Evolutionary conservation across 2,797 vertebrate species (phyloP), one percentile per base, ranked within the genome.

Genomic region (Taenioides sp.): DNA sequence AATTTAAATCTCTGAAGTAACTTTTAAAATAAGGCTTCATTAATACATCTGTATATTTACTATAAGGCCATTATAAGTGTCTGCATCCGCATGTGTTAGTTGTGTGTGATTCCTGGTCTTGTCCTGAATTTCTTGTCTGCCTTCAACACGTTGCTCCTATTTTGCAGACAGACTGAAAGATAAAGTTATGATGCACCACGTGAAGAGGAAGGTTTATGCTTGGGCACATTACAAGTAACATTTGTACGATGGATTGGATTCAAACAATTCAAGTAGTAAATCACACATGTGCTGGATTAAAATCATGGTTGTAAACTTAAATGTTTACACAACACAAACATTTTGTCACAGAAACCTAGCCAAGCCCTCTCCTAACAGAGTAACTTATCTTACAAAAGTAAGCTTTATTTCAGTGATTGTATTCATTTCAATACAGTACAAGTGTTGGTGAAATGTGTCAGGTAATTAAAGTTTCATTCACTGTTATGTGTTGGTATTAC

Each of bases 161-260:
- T 85, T 82, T 82, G 69, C 83, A 76, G 80, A 77, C 77, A 75
- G 78, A 72, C 68, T 73, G 77, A 82, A 84, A 68, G 78, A 64
- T 71, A 73, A 85, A 84, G 75, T 80, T 78, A 4, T 68, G 63
- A 64, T 67, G 43, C 18, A 66, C 66, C 37, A 43, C 50, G 71
- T 67, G 43, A 1, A 0, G 10, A 71, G 62, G 40, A 43, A 43
- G 37, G 23, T 23, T 69, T 28, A 20, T 27, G 65, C n/a, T 54
- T 1, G 73, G 63, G 78, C 50, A 70, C 61, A 61, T 34, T 67
- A 65, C 62, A 20, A 70, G 7, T 60, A 76, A 77, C 72, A 67
- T 58, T 27, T 58, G 12, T 47, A 47, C 14, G 4, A 47, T 47
- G 43, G 43, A 16, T 47, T 47, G 43, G 14, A 47, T 47, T 47